phyloP scores from a whole-genome alignment of 2,797 vertebrate genomes.

The Coluber constrictor region DNA sequence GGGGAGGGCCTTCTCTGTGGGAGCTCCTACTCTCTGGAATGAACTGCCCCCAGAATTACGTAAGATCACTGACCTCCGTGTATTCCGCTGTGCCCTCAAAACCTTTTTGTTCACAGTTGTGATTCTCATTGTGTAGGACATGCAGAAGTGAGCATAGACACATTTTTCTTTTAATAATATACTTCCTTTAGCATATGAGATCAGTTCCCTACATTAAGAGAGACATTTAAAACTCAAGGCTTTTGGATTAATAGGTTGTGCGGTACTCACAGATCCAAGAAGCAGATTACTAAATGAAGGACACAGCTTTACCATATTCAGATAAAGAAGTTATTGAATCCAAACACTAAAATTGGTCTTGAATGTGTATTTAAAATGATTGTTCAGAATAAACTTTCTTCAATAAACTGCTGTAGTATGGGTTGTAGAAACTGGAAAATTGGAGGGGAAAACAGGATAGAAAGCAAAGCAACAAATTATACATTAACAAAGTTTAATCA shows the following conservation, averaged over 20 bases:
- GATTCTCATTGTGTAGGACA: conserved; percentile 6
- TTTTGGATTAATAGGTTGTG: not conserved
- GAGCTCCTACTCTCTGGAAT: too few relatives aligned
- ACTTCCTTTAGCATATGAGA: conserved; percentile 28
- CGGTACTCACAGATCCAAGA: not conserved
- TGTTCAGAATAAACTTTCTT: conserved; percentile 16
- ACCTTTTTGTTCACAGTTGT: too few relatives aligned
- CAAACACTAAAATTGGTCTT: conserved; percentile 2
- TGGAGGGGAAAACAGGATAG: not conserved
- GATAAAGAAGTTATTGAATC: not conserved
- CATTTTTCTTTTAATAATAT: not conserved
- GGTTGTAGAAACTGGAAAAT: not conserved
- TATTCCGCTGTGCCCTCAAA: too few relatives aligned
- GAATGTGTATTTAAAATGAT: not conserved
- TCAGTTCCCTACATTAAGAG: conserved; percentile 22
- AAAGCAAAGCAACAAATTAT: not conserved
- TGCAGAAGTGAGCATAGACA: not conserved
- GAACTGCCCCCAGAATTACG: too few relatives aligned
- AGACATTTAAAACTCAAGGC: conserved; percentile 9
- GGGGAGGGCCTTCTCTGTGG: too few relatives aligned
- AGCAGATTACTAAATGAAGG: conserved; percentile 28
- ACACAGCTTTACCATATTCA: conserved; percentile 17
- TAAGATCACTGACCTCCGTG: too few relatives aligned
- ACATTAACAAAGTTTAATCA: not conserved
- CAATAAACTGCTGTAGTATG: not conserved